Evolutionary conservation across 2,113 vertebrate species (phyloP), one percentile per base, ranked within the genome.

Genomic region (Lampris incognitus): DNA sequence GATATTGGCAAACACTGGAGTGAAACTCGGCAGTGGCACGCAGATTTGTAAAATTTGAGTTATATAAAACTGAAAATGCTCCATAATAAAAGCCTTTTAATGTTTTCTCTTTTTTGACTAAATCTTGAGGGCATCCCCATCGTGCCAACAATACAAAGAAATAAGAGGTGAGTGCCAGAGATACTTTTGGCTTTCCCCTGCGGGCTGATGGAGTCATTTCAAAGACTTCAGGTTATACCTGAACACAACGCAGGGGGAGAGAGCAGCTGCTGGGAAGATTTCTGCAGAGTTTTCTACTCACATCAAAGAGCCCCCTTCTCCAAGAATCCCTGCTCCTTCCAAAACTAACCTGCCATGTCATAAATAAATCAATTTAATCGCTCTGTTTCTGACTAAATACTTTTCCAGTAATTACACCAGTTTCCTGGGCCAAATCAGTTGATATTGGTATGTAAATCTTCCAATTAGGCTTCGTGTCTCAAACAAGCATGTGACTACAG

Each of bases 281-380:
- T 88, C 87, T 84, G 74, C 61, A 55, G 59, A 70, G 61, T 76
- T 84, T 87, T 84, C 76, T 81, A 74, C 65, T 77, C 76, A 86
- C 81, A 87, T 86, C 86, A 89, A 86, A 92, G 82, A 78, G 69
- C 69, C 74, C 82, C 72, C 81, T 69, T 73, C 71, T 88, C 87
- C 85, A 92, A 76, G 5, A 91, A 88, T 85, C 66, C 50, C 72
- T 78, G 69, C 82, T 74, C 81, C 75, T 87, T 87, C 76, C 78
- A 74, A 51, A 69, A 57, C 70, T 67, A 72, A 86, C 80, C 81
- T 76, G 81, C 83, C 52, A 51, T 10, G 62, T 78, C 73, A 71
- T 87, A 79, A 86, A 89, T 92, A 89, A 88, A 91, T 91, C 88
- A 78, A 87, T 87, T 88, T 91, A 84, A 89, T 88, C 61, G 82